phyloP scores from a whole-genome alignment of 2,888 invertebrate genomes.

The Ellobium chinense region DNA sequence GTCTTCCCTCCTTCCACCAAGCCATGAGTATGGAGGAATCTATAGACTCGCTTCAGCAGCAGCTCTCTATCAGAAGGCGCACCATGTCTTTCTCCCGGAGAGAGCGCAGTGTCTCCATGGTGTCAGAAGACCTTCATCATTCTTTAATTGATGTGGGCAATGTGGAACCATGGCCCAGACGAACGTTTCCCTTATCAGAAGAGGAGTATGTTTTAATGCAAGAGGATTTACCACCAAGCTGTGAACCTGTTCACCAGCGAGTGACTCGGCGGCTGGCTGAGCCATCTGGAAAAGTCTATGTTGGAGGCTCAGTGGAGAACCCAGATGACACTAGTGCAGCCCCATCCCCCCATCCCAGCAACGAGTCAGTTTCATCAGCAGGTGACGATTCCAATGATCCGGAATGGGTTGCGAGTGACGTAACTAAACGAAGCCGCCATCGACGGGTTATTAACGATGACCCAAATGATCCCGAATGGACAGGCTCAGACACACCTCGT shows the following conservation, averaged over 20 bases:
- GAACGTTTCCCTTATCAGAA: conserved; percentile 73
- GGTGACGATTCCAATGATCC: conserved; percentile 73
- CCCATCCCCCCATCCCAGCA: conserved; percentile 41
- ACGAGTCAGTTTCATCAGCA: conserved; percentile 52
- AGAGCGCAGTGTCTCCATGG: conserved; percentile 52
- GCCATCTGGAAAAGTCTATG: conserved; percentile 32
- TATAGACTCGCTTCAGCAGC: conserved; percentile 8
- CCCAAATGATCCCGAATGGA: conserved; percentile 41
- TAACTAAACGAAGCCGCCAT: conserved; percentile 21
- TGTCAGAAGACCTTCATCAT: conserved; percentile 47
- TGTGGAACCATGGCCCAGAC: conserved; percentile 66
- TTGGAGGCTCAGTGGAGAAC: conserved; percentile 28
- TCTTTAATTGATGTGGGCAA: conserved; percentile 44
- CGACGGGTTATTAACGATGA: conserved; percentile 29
- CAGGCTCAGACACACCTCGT: conserved; percentile 28
- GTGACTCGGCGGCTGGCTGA: conserved; percentile 17
- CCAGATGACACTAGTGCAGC: conserved; percentile 31
- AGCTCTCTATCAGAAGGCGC: conserved; percentile 50
- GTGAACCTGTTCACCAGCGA: conserved; percentile 39
- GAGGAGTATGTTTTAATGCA: conserved; percentile 65
- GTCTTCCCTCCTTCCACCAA: background rate
- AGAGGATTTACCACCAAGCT: conserved; percentile 53
- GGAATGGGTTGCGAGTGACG: conserved; percentile 64
- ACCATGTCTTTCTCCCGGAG: conserved; percentile 54
- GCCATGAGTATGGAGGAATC: conserved; percentile 7